Base-by-base conservation (phyloP, 2,888 invertebrate genomes). In the Teinopalpus imperialis region DNA sequence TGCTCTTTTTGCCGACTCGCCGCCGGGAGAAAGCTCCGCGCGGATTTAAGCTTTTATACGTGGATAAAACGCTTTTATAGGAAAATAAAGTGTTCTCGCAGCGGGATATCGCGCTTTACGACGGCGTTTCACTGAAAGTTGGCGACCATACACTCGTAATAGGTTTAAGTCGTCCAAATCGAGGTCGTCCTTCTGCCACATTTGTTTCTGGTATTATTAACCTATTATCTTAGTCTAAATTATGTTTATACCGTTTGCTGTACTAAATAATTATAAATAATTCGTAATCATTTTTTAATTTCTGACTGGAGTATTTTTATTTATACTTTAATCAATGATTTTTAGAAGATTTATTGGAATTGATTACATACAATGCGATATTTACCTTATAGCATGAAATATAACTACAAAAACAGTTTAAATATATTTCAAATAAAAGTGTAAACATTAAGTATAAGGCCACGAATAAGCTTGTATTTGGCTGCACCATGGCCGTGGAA, bases 1-100 rank as follows among this genome's bases (percentile, higher is more conserved):
- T 85, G 81, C 79, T 85, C 83, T 86, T 87, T 87, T 87, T 83
- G 78, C 81, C 77, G 68, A 72, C 69, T 71, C 70, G 76, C 75
- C 77, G 74, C 77, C 74, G 74, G 74, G 85, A 81, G 86, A 87
- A 86, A 87, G 87, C 86, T 85, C 81, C 71, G 75, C 78, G 78
- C 80, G 83, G 87, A 87, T 87, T 86, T 86, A 82, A 87, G 87
- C 86, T 87, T 87, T 87, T 87, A 86, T 85, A 82, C 81, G 85
- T 83, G 83, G 81, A 86, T 87, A 83, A 87, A 87, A 83, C 83
- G 87, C 85, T 86, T 86, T 87, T 85, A 88, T 85, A 75, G 81
- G 77, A 83, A 83, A 81, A 87, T 87, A 86, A 87, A 87, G 80
- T 78, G 82, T 83, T 83, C 81, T 77, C 81, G 76, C 83, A 69